phyloP scores from a whole-genome alignment of 2,888 invertebrate genomes.

The Mimumesa dahlbomi region DNA sequence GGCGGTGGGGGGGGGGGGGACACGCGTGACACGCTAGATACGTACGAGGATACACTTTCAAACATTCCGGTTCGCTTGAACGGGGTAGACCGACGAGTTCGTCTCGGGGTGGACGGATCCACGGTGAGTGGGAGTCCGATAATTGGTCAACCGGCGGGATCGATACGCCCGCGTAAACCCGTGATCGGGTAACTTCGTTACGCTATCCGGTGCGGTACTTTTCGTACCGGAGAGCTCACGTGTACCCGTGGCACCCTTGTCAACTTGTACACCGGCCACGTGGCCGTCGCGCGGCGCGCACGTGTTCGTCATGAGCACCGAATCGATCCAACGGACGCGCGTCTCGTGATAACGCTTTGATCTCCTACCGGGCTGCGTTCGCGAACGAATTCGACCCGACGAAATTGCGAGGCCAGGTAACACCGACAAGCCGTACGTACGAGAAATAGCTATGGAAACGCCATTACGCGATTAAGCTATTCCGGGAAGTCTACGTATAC shows the following conservation, averaged over 20 bases:
- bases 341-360: slow-evolving; percentile 51
- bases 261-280: slow-evolving; percentile 44
- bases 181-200: slow-evolving; percentile 22
- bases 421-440: slow-evolving; percentile 23
- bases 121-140: too few species aligned
- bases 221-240: slow-evolving; percentile 44
- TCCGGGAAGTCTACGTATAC: too few species aligned
- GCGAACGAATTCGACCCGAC: slow-evolving; percentile 19
- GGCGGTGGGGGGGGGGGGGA: too few species aligned
- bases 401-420: slow-evolving; percentile 2
- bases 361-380: slow-evolving; percentile 20
- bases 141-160: not conserved
- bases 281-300: slow-evolving; percentile 44
- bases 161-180: not conserved
- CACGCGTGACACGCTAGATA: not conserved
- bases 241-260: slow-evolving; percentile 32
- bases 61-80: too few species aligned
- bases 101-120: too few species aligned
- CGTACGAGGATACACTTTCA: not conserved
- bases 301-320: slow-evolving; percentile 44
- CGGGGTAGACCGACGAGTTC: too few species aligned
- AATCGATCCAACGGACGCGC: not conserved
- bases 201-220: slow-evolving; percentile 16
- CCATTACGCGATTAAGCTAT: slow-evolving; percentile 5
- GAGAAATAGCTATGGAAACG: too few species aligned